A percentile compares a stretch with the other conserved stretches of the same genome.
Conservation (phyloP, 1,140 invertebrate species). For the Bombus affinis region DNA sequence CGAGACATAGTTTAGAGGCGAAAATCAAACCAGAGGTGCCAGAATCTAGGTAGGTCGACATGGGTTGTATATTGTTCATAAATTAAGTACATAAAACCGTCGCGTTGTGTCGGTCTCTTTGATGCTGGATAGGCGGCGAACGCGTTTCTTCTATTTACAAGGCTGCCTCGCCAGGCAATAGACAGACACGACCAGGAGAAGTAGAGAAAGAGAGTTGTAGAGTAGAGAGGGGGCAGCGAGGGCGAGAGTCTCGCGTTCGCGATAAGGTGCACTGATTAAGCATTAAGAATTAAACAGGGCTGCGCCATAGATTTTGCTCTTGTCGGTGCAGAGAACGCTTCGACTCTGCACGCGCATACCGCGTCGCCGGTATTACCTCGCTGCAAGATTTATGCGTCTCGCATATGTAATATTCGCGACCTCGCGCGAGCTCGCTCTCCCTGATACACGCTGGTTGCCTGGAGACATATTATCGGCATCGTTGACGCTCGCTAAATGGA, state of each 20-base stretch:
- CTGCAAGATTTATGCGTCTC: constrained; percentile 63
- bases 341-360: constrained; percentile 15
- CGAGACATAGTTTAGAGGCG: not conserved
- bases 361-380: constrained; percentile 53
- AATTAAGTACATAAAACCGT: constrained; percentile 79
- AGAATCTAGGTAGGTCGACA: constrained; percentile 72
- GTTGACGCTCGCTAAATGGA: constrained; percentile 23
- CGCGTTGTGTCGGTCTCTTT: constrained; percentile 73
- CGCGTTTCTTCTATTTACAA: constrained; percentile 74
- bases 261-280: constrained; percentile 73
- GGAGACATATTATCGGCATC: constrained; percentile 38
- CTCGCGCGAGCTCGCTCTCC: constrained; percentile 17
- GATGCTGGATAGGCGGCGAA: constrained; percentile 74
- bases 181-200: constrained; percentile 13
- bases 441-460: constrained; percentile 23
- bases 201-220: constrained; percentile 21
- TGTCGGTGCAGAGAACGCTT: constrained; percentile 1
- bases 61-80: constrained; percentile 77
- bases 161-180: constrained; percentile 34
- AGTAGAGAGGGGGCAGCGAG: not conserved
- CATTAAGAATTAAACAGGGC: constrained; percentile 69
- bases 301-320: constrained; percentile 61
- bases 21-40: constrained; percentile 60
- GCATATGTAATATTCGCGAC: constrained; percentile 60
- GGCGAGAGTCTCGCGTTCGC: constrained; percentile 22